Evolutionary conservation across 2,888 invertebrate genomes (phyloP), one percentile per base, ranked within the genome.

Genomic region (Epicampocera succincta): DNA sequence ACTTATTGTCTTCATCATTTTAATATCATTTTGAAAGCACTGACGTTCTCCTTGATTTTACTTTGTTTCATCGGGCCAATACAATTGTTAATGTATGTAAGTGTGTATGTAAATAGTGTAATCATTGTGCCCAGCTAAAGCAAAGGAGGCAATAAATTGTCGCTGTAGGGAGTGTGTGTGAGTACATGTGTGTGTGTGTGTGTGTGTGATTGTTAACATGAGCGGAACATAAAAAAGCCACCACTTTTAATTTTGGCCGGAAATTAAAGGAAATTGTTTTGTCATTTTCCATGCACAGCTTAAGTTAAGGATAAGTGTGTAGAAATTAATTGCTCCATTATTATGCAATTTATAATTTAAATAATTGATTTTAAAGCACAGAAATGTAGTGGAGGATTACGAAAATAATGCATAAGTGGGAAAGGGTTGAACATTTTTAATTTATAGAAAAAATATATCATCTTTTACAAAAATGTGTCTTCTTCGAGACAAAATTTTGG

Each of bases 181-280:
- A 9, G 33, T 33, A 9, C 9, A 9, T 33, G 33, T 5, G 33
- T 74, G 12, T 8, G n/a, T 56, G 12, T 25, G 40, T 50, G 40
- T 74, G 17, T 21, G 4, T 73, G 33, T 1, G 15, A 21, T 40
- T 50, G 25, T n/a, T 5, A 72, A 40, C 3, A 42, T 40, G 21
- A 33, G 52, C 50, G 40, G 54, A 21, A 52, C 52, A 42, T 46
- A 68, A 50, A 77, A 72, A 29, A 3, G n/a, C 58, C 38, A 66
- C 29, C 65, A 75, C 56, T 75, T 74, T 73, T 75, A 75, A 78
- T 71, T 78, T 75, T 68, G 66, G 66, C 78, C 82, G 82, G 82
- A 82, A 75, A 82, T 82, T 82, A 82, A 71, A 74, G 82, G 82
- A 82, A 82, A 82, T 82, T 82, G 71, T 33, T 78, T n/a, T 82